Evolutionary conservation across 2,113 vertebrate species (phyloP).

Genomic region (Pan troglodytes): NHGRI_mPanTro3-v2.1_pri NC_072412.2:115883501-115884000

Average conservation of each 20-base stretch:
- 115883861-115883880: neutral
- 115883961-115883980: fast-evolving
- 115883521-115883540: fast-evolving
- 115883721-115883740: neutral
- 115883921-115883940: neutral
- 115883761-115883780: neutral
- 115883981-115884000: no score
- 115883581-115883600: neutral
- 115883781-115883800: neutral
- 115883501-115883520: neutral
- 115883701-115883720: neutral
- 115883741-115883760: neutral
- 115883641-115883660: neutral
- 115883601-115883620: neutral
- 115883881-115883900: neutral
- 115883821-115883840: neutral
- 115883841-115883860: neutral
- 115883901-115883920: neutral
- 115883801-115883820: neutral
- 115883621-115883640: neutral
- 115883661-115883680: neutral
- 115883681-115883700: fast-evolving
- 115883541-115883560: neutral
- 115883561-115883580: neutral
- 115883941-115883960: fast-evolving